Base-by-base conservation (phyloP, 2,113 vertebrate genomes). In the Sorex fumeus region DNA sequence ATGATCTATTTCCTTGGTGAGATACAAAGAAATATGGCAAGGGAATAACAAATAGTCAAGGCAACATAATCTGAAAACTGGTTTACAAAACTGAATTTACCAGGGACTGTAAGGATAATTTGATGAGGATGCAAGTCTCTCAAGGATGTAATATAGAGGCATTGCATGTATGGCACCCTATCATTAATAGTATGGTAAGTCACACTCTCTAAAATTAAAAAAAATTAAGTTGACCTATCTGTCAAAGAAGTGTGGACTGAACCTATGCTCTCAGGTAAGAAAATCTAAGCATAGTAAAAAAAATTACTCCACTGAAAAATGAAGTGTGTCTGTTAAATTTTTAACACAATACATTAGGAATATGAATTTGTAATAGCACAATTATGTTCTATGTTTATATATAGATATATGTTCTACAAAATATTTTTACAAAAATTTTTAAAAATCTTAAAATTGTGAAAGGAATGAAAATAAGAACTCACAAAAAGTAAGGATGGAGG, bases 191-290 rank as follows among this genome's bases (percentile, higher is more conserved):
- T 40, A 40, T 16, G 4, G 19, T 19, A 4, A 57, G 53, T 60
- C 57, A 60, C 19, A 60, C 15, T 19, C 5, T 19, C 57, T 60
- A 60, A 2, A 60, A 21, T 60, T 60, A 23, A 3, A 23, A 60
- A 60, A 21, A 60, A 21, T 23, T 60, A 23, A 6, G 18, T 60
- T 6, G 6, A 66, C 78, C 6, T 0, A 43, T 66, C 90, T 95
- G 96, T 88, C 88, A 87, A 50, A 53, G 53, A 91, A 87, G 18
- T 75, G 75, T 93, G 93, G 80, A 94, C 94, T 71, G 71, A 96
- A 96, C 76, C 91, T 95, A 84, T 97, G 97, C 96, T 96, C 91
- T 95, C 36, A 18, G 60, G 91, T 94, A 72, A 67, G 70, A 95
- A 88, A 40, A 43, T 76, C 5, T 28, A 47, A 12, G n/a, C 16